Evolutionary conservation across 1,140 invertebrate species (phyloP), one percentile per base, ranked within the genome.

Genomic region (Bombus polaris): DNA sequence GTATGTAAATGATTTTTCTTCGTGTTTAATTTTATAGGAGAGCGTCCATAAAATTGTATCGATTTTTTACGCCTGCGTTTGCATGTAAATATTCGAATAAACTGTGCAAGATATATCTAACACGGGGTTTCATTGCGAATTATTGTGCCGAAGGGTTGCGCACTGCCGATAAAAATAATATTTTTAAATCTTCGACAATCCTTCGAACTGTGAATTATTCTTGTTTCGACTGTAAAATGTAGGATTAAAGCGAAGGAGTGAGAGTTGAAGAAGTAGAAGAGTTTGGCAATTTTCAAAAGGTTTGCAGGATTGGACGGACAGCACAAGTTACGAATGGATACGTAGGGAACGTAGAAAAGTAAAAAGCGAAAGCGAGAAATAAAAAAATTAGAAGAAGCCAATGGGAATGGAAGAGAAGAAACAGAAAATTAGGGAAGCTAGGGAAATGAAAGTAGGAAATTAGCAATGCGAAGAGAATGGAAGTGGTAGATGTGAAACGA

Each of bases 71-170:
- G 74, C 42, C 22, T 22, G 65, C 62, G 10, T 82, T 22, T 32
- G 39, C 82, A 53, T 83, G 81, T 77, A 83, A 70, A 83, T 78
- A 77, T 42, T 57, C 3, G 35, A 83, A 77, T 83, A 83, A 83
- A 83, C 5, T 53, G 9, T 66, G 22, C 13, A 79, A 57, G 25
- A 28, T 39, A 76, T 13, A 28, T 22, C 47, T n/a, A 25, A n/a
- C 12, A 25, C 18, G 18, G 1, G 18, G 10, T 66, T 65, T 76
- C 22, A 76, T 76, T 59, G 28, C 13, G 4, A 28, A 22, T 22
- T 32, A 4, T 22, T 1, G 9, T 4, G 32, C 15, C 35, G 18
- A 18, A 25, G 18, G 4, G 10, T 42, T 39, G 12, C 12, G 3
- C 12, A 28, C 3, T 15, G 13, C 1, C 4, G 6, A 39, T 28